Evolutionary conservation across 2,888 invertebrate species (phyloP).

Genomic region (Microplitis manilae): DNA sequence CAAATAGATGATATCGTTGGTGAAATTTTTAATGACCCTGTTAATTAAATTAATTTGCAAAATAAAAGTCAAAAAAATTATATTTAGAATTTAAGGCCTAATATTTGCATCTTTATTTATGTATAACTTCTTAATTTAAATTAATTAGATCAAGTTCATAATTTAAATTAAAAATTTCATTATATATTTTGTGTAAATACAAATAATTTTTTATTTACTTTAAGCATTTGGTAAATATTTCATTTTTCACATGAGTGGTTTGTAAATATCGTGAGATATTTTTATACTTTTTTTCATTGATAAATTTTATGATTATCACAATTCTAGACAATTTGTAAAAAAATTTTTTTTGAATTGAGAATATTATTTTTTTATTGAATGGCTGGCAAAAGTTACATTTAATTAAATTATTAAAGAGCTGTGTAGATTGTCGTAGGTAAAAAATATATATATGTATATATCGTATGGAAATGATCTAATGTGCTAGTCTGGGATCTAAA

Average conservation of each 20-base stretch:
- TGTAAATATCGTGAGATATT: not conserved
- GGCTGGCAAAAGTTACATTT: not conserved
- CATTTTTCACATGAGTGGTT: not conserved
- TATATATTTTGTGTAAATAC: not conserved
- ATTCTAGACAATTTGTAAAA: no score
- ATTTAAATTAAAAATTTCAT: not conserved
- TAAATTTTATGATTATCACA: not conserved
- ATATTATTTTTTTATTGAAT: not conserved
- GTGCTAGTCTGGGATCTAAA: not conserved
- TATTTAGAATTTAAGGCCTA: no score
- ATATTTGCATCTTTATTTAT: no score
- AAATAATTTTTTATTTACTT: not conserved
- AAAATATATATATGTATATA: not conserved
- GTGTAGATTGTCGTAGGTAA: not conserved
- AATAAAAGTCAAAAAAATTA: no score
- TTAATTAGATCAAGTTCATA: not conserved
- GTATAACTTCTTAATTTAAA: no score
- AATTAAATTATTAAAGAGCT: not conserved
- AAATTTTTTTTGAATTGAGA: not conserved
- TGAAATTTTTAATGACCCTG: no score
- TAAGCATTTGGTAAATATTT: not conserved
- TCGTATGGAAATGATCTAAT: not conserved
- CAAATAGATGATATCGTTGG: no score
- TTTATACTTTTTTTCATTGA: not conserved
- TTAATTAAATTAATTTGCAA: no score